Evolutionary conservation across 2,797 vertebrate species (phyloP).

Genomic region (Gobio occitaniae): DNA sequence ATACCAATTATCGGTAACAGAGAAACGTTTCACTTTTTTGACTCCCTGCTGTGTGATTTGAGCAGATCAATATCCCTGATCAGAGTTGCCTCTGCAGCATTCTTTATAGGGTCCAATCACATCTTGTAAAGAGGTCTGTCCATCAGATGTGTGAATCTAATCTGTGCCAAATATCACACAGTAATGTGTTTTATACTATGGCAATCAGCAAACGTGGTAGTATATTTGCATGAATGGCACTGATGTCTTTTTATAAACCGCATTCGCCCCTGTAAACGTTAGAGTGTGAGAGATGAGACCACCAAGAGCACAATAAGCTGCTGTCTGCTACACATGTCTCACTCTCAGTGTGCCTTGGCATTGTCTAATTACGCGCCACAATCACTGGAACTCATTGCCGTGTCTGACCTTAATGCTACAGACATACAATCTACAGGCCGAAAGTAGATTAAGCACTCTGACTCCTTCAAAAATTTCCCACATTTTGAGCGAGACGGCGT

Average conservation of each 20-base stretch:
- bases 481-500: constrained; percentile 20
- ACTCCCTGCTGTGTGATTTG: constrained; percentile 72
- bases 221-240: background rate
- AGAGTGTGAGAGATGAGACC: constrained; percentile 26
- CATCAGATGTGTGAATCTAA: constrained; percentile 39
- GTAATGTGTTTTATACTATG: constrained; percentile 7
- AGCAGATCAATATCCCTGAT: constrained; percentile 78
- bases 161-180: background rate
- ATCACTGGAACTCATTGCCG: constrained; percentile 46
- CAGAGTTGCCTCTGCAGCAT: constrained; percentile 46
- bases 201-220: background rate
- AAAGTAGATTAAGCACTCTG: constrained; percentile 33
- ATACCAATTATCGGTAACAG: constrained; percentile 81
- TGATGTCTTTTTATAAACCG: constrained; percentile 10
- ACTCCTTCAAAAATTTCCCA: constrained; percentile 33
- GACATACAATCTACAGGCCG: constrained; percentile 30
- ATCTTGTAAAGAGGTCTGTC: constrained; percentile 20
- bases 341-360: constrained; percentile 18
- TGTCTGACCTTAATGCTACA: constrained; percentile 39
- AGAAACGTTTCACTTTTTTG: constrained; percentile 73
- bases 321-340: constrained; percentile 39
- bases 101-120: constrained; percentile 39
- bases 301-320: constrained; percentile 15
- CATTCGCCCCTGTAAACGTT: background rate
- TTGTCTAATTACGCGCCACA: constrained; percentile 32